Percentiles rank a stretch among this genome's conserved stretches.
phyloP scores from a whole-genome alignment of 2,113 vertebrate genomes.

The Channa argus region DNA sequence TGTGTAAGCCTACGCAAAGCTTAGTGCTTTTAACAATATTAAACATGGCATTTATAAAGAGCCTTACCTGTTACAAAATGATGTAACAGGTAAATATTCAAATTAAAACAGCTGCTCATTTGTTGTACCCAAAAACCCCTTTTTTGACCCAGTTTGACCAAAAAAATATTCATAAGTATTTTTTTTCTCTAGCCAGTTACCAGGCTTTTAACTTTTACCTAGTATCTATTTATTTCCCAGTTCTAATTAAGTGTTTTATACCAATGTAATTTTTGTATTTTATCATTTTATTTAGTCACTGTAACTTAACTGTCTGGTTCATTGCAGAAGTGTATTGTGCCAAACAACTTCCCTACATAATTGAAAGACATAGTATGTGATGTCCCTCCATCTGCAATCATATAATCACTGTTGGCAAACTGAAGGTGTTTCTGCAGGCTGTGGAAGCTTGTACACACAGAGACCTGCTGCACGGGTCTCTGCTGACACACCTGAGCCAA shows the following conservation, averaged over 20 bases:
- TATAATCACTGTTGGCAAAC: not conserved
- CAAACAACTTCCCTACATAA: not conserved
- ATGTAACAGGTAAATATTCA: constrained; percentile 43
- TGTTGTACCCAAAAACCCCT: constrained; percentile 16
- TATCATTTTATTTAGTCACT: not conserved
- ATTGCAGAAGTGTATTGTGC: not conserved
- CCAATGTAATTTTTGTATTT: too few species aligned
- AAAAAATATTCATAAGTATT: too few species aligned
- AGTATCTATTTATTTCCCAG: too few species aligned
- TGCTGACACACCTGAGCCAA: constrained; percentile 60
- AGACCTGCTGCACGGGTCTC: constrained; percentile 64
- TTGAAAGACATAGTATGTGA: not conserved
- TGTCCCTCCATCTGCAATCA: constrained; percentile 7
- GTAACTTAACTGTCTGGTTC: not conserved
- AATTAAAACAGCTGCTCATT: constrained; percentile 36
- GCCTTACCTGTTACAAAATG: constrained; percentile 9
- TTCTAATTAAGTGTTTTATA: too few species aligned
- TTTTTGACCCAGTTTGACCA: not conserved
- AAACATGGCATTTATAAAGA: constrained; percentile 29
- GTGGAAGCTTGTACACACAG: not conserved
- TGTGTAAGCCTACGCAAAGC: constrained; percentile 11
- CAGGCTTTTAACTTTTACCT: too few species aligned
- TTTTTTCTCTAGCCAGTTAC: too few species aligned
- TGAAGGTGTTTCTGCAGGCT: constrained; percentile 47
- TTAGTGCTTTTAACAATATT: constrained; percentile 55